A percentile compares a stretch with the other conserved stretches of the same genome.
phyloP scores from a whole-genome alignment of 2,113 vertebrate genomes.

The Empidonax alnorum region DNA sequence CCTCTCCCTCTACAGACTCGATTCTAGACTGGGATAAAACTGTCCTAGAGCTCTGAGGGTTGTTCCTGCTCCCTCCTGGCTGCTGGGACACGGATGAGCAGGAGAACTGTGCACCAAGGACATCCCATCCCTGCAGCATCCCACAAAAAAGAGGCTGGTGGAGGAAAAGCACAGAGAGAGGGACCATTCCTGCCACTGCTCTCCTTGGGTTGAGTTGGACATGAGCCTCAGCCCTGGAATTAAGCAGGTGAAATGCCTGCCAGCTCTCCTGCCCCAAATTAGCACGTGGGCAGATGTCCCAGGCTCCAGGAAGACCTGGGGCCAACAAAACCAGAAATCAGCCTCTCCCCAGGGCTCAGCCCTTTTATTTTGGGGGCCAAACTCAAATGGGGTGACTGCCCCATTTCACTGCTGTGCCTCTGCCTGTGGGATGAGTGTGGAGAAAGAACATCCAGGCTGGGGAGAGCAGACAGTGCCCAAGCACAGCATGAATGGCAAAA shows the following conservation, averaged over 20 bases:
- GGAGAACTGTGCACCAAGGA: neutral
- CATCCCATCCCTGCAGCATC: neutral
- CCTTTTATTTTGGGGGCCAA: neutral
- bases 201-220: neutral
- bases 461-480: fast-evolving
- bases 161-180: fast-evolving
- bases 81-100: fast-evolving
- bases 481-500: fast-evolving
- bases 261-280: neutral
- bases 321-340: neutral
- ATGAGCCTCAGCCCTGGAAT: neutral
- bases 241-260: neutral
- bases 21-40: neutral
- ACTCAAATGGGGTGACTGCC: neutral
- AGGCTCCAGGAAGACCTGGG: neutral
- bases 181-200: neutral
- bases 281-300: neutral
- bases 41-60: neutral
- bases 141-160: neutral
- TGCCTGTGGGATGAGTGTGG: neutral
- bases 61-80: neutral
- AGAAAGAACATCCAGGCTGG: neutral
- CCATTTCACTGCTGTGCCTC: neutral
- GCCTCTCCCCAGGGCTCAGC: neutral
- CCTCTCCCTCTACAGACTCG: neutral